phyloP scores from a whole-genome alignment of 2,888 invertebrate genomes.

The Ophraella communa region DNA sequence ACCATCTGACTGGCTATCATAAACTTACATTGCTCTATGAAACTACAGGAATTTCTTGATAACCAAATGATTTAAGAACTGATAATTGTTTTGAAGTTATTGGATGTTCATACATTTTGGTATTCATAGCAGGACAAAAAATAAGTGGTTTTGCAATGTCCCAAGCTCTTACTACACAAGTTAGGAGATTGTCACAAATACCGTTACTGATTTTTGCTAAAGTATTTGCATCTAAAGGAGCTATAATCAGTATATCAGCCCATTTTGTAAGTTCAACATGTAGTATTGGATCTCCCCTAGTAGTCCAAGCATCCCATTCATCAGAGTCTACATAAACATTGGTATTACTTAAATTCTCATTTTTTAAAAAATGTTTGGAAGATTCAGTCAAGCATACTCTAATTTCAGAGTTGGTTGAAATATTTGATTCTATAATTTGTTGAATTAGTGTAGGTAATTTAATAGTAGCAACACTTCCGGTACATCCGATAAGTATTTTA shows the following conservation, averaged over 20 bases:
- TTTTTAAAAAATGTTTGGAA: slow-evolving; percentile 82
- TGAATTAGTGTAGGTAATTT: slow-evolving; percentile 80
- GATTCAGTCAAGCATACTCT: slow-evolving; percentile 83
- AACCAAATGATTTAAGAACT: slow-evolving; percentile 80
- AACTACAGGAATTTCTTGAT: slow-evolving; percentile 82
- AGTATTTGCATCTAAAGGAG: slow-evolving; percentile 96
- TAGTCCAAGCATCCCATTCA: slow-evolving; percentile 91
- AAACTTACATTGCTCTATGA: too few relatives aligned
- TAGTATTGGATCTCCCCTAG: slow-evolving; percentile 90
- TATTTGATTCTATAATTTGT: slow-evolving; percentile 43
- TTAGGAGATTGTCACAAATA: slow-evolving; percentile 91
- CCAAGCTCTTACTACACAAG: slow-evolving; percentile 93
- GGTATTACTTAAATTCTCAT: slow-evolving; percentile 62
- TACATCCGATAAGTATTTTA: slow-evolving; percentile 84
- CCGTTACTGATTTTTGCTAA: slow-evolving; percentile 92
- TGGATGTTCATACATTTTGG: slow-evolving; percentile 96
- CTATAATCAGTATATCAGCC: slow-evolving; percentile 92
- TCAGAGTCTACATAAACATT: slow-evolving; percentile 73
- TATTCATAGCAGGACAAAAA: slow-evolving; percentile 99
- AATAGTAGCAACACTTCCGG: slow-evolving; percentile 95
- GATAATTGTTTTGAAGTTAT: slow-evolving; percentile 79
- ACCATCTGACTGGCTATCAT: too few relatives aligned
- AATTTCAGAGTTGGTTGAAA: slow-evolving; percentile 56
- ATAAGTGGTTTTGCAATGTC: slow-evolving; percentile 80
- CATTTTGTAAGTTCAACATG: slow-evolving; percentile 95